Percentiles rank a stretch among this genome's conserved stretches.
Conservation (phyloP, 2,113 vertebrate genomes). For the Aegithalos caudatus region DNA sequence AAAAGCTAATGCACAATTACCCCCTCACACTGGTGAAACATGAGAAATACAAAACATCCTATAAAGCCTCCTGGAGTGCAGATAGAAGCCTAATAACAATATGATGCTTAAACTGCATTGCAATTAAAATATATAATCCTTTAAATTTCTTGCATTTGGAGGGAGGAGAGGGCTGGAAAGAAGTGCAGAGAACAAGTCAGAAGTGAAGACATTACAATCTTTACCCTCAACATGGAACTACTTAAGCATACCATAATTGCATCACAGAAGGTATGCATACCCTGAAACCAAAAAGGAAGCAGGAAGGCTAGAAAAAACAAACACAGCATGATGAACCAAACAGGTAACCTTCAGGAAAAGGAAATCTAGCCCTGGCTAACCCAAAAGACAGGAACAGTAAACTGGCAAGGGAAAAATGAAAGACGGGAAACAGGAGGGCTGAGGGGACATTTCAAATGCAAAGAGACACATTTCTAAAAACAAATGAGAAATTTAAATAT, state of each 20-base stretch:
- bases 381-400: not conserved
- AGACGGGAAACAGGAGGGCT: not conserved
- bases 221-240: slow-evolving; percentile 58
- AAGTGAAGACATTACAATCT: not conserved
- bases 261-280: slow-evolving; percentile 65
- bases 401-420: not conserved
- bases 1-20: not conserved
- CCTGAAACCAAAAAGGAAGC: slow-evolving; percentile 60
- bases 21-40: not conserved
- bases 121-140: slow-evolving; percentile 2
- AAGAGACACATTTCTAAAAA: not conserved
- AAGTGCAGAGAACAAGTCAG: not conserved
- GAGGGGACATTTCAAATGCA: not conserved
- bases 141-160: not conserved
- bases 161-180: not conserved
- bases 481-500: not conserved
- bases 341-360: slow-evolving; percentile 55
- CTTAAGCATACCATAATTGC: slow-evolving; percentile 62
- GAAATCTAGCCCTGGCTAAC: slow-evolving; percentile 23
- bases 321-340: slow-evolving; percentile 39
- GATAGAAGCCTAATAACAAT: not conserved
- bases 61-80: not conserved
- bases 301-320: slow-evolving; percentile 61
- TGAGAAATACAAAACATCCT: not conserved
- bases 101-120: not conserved